Percentiles rank a stretch among this genome's conserved stretches.
Evolutionary conservation across 2,113 vertebrate genomes (phyloP).

Genomic region (Circaetus cinerascens): DNA sequence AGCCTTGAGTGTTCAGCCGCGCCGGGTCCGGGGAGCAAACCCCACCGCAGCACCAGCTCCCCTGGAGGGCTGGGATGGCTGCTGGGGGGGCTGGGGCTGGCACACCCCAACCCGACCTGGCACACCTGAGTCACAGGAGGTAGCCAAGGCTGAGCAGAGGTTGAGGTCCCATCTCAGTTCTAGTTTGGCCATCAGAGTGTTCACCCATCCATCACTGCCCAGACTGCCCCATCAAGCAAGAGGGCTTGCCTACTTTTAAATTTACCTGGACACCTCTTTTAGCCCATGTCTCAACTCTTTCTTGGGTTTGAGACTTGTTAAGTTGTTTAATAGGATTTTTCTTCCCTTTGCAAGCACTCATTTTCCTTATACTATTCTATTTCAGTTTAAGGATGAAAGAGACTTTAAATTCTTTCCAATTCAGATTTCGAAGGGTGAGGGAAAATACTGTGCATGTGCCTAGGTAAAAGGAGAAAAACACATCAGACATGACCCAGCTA

Average conservation of each 20-base stretch:
- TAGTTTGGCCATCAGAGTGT: not conserved
- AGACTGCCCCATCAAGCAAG: not conserved
- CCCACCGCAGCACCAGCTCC: rapidly evolving
- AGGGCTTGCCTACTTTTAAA: not conserved
- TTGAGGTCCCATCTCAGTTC: not conserved
- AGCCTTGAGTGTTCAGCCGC: not conserved
- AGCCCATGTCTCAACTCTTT: not conserved
- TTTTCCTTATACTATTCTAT: not conserved
- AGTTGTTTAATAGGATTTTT: not conserved
- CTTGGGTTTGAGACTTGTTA: not conserved
- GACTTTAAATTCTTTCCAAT: not conserved
- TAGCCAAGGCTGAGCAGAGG: not conserved
- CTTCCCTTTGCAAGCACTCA: not conserved
- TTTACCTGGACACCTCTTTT: not conserved
- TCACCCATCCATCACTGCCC: not conserved
- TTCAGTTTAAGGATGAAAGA: not conserved
- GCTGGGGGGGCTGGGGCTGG: too few relatives aligned
- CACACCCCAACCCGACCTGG: not conserved
- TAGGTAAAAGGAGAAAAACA: not conserved
- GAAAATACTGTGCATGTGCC: not conserved
- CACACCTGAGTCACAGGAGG: not conserved
- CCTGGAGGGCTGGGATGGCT: not conserved
- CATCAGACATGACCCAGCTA: not conserved
- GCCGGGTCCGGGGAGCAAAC: not conserved
- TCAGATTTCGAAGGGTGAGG: not conserved